Evolutionary conservation across 2,888 invertebrate genomes (phyloP), one percentile per base, ranked within the genome.

Genomic region (Cacoxenus indagator): DNA sequence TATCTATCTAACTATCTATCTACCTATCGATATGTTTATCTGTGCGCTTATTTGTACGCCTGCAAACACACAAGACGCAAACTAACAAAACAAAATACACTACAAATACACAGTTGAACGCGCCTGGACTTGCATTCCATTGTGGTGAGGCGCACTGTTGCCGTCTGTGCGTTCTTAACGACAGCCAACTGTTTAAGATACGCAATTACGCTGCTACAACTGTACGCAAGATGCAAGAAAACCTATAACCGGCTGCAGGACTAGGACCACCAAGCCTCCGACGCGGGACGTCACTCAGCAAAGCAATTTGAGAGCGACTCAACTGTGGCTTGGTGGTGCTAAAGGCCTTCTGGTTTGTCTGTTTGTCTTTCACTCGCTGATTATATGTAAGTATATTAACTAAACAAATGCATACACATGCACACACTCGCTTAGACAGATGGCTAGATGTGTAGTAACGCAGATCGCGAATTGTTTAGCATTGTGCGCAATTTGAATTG

Each of bases 401-500:
- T 17, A 59, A 59, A 19, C 37, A 59, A 31, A 54, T 37, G 37
- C 2, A 22, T 17, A 51, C 54, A 51, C 26, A 22, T 31, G 37
- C 29, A 62, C 29, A 62, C 43, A 59, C 59, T 54, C 24, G 24
- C 22, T 17, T 29, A 61, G 46, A 59, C 22, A 57, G 31, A 66
- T 31, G 31, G 14, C 24, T 17, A 45, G n/a, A 48, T 61, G 59
- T 14, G 29, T 46, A 59, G 19, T 37, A 11, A 45, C 46, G 37
- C 51, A 26, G 31, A 54, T n/a, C 62, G 54, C 65, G 67, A 55
- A 27, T 29, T 62, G 70, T 70, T 65, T 51, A 26, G 29, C 29
- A 51, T n/a, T 24, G 43, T 51, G 48, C 48, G 46, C 65, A 67
- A 67, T 65, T 65, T 57, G 45, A 62, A 62, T 59, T n/a, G 29